These are phyloP conservation scores for Meganola albula DNA, from an alignment of 2,888 invertebrate genomes.

Conservation along the genomic window DNA sequence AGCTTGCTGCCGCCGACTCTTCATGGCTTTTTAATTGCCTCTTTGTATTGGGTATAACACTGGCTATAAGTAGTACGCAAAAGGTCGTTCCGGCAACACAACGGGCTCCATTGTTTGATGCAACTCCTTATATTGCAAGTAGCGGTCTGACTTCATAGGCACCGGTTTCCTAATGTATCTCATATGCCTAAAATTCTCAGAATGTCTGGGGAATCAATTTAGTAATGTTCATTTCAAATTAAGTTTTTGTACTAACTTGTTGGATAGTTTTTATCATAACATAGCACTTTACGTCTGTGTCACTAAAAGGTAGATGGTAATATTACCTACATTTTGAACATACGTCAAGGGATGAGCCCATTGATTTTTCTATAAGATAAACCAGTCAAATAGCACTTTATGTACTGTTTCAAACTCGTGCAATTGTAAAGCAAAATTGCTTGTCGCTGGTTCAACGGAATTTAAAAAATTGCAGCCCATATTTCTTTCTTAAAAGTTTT, in stretches of 20 bases:
- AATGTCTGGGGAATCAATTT: conserved; percentile 62
- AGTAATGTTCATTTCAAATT: too few species aligned
- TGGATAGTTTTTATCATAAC: too few species aligned
- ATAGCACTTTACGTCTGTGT: too few species aligned
- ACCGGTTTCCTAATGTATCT: conserved; percentile 34
- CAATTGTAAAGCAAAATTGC: too few species aligned
- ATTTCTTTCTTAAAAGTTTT: conserved; percentile 19
- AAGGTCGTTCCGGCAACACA: conserved; percentile 59
- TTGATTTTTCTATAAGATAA: too few species aligned
- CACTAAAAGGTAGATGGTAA: too few species aligned
- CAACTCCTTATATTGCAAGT: conserved; percentile 64
- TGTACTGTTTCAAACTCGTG: too few species aligned
- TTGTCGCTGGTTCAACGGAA: too few species aligned
- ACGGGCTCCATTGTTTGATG: conserved; percentile 58
- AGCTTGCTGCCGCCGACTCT: conserved; percentile 34
- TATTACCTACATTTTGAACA: too few species aligned
- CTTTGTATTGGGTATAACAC: conserved; percentile 58
- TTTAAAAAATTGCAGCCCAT: conserved; percentile 18
- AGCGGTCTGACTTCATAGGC: conserved; percentile 65
- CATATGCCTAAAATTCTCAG: conserved; percentile 61
- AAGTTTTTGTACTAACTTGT: too few species aligned
- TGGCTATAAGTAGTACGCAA: conserved; percentile 60
- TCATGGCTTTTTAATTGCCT: conserved; percentile 71
- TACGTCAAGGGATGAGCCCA: too few species aligned
- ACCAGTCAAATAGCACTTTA: too few species aligned